Percentiles rank a stretch among this genome's conserved stretches.
Conservation (phyloP, 2,797 vertebrate genomes). For the Octomys mimax region DNA sequence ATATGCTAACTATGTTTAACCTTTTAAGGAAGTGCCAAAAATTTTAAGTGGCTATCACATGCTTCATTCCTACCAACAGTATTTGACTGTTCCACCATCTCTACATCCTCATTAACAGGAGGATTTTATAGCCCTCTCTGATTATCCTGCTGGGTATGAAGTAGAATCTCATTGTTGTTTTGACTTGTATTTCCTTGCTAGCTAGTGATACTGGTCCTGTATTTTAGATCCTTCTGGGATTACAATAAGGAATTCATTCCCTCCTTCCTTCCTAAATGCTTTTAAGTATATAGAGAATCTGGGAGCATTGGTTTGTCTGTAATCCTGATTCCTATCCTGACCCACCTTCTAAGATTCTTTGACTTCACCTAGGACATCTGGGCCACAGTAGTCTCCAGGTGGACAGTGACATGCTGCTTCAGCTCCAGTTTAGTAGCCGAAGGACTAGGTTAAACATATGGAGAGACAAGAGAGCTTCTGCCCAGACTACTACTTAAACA, state of each 20-base stretch:
- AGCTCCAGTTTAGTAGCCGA: slow-evolving; percentile 18
- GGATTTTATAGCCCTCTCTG: not conserved
- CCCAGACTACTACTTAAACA: not conserved
- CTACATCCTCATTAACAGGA: not conserved
- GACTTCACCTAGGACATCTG: slow-evolving; percentile 13
- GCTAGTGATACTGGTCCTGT: not conserved
- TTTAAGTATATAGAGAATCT: slow-evolving; percentile 17
- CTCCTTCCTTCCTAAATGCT: not conserved
- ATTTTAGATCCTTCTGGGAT: slow-evolving; percentile 36
- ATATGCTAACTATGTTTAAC: not conserved
- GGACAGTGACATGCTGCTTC: not conserved
- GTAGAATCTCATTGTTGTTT: slow-evolving; percentile 39
- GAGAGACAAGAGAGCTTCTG: not conserved
- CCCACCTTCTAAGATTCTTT: not conserved
- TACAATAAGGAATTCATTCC: slow-evolving; percentile 51
- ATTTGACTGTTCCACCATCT: not conserved
- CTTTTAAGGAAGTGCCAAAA: slow-evolving; percentile 25
- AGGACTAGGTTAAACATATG: not conserved
- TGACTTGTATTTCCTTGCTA: slow-evolving; percentile 48
- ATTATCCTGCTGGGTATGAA: not conserved
- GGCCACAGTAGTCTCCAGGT: not conserved
- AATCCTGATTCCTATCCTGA: not conserved
- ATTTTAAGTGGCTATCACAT: not conserved
- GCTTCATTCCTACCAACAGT: not conserved
- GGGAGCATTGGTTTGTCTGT: not conserved